phyloP scores from a whole-genome alignment of 2,888 invertebrate species.

The Maniola hyperantus region DNA sequence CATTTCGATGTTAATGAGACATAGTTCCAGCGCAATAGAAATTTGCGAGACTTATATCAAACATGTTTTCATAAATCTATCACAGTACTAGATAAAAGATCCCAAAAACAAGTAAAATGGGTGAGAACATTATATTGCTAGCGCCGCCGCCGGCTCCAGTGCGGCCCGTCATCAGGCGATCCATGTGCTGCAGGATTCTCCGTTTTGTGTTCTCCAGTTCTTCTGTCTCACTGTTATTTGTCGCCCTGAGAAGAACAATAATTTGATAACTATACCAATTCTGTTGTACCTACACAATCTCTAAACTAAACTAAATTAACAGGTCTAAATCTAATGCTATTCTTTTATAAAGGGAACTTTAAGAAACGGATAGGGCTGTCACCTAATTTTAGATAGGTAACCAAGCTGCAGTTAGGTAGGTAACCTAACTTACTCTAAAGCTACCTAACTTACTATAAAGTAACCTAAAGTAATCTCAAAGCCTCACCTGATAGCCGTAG shows the following conservation, averaged over 20 bases:
- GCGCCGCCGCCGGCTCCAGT: slow-evolving; percentile 1
- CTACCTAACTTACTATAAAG: too few relatives aligned
- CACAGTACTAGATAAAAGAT: slow-evolving; percentile 12
- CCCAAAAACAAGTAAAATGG: slow-evolving; percentile 14
- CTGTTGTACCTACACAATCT: background rate
- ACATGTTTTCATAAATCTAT: background rate
- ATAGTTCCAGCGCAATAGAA: too few relatives aligned
- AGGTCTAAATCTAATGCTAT: too few relatives aligned
- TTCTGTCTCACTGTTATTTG: slow-evolving; percentile 48
- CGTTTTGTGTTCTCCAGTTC: slow-evolving; percentile 44
- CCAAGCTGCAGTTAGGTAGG: too few relatives aligned
- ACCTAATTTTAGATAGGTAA: too few relatives aligned
- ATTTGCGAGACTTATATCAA: too few relatives aligned
- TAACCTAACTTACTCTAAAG: too few relatives aligned
- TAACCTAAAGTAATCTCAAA: too few relatives aligned
- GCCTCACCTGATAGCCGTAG: slow-evolving; percentile 57
- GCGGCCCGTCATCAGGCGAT: slow-evolving; percentile 34
- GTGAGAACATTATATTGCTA: slow-evolving; percentile 16
- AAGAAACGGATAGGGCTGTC: too few relatives aligned
- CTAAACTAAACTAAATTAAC: background rate
- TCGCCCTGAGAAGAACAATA: slow-evolving; percentile 43
- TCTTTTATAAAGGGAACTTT: too few relatives aligned
- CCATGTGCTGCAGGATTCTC: slow-evolving; percentile 46
- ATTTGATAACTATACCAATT: background rate
- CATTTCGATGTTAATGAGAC: too few relatives aligned